These are phyloP conservation scores for Tetheella fluctuosa DNA, from an alignment of 2,888 invertebrate genomes.

Conservation along the genomic window DNA sequence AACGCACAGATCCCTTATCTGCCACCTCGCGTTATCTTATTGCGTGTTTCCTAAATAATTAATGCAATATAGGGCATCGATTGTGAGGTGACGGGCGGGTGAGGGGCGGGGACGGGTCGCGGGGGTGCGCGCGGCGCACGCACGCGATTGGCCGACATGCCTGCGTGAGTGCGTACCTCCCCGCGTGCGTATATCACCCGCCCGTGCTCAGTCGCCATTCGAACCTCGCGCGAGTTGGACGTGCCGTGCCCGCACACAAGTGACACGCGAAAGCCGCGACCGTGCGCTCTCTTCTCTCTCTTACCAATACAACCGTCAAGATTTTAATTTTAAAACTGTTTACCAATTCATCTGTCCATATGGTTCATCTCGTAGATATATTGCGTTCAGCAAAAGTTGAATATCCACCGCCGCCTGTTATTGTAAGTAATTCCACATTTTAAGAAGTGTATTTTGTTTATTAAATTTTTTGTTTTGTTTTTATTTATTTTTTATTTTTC, in stretches of 20 bases:
- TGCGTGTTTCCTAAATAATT: constrained; percentile 85
- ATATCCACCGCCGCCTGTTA: constrained; percentile 88
- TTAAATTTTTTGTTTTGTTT: constrained; percentile 33
- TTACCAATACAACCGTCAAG: constrained; percentile 47
- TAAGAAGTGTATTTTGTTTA: constrained; percentile 33
- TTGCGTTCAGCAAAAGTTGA: constrained; percentile 91
- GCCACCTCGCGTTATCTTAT: constrained; percentile 84
- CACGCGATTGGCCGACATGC: constrained; percentile 80
- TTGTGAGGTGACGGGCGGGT: constrained; percentile 81
- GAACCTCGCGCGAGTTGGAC: constrained; percentile 61
- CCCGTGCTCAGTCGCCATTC: constrained; percentile 72
- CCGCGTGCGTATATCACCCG: constrained; percentile 77
- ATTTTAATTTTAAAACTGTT: constrained; percentile 67
- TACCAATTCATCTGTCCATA: constrained; percentile 86
- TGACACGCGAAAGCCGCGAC: constrained; percentile 63
- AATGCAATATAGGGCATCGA: constrained; percentile 85
- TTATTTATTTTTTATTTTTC: constrained; percentile 22
- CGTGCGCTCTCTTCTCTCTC: constrained; percentile 58
- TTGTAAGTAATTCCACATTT: constrained; percentile 86
- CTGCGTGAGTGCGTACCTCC: constrained; percentile 83
- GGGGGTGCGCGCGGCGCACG: constrained; percentile 83
- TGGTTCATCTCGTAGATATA: constrained; percentile 92
- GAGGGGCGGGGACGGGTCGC: constrained; percentile 69
- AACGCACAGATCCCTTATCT: constrained; percentile 78
- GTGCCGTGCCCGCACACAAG: constrained; percentile 54